Evolutionary conservation across 2,888 invertebrate genomes (phyloP).

Genomic region (Muscina levida): DNA sequence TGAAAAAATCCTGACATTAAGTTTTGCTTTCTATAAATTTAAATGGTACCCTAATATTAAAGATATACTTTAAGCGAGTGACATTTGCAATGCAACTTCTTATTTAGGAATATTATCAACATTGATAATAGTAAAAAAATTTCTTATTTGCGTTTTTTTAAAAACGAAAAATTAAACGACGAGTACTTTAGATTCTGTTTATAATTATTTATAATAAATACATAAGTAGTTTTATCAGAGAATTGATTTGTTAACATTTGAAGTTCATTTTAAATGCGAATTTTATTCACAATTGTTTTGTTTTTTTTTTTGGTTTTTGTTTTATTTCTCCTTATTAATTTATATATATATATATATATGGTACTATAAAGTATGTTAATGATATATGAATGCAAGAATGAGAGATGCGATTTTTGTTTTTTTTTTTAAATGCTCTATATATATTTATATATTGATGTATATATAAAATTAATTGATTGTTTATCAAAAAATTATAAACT

Average conservation of each 20-base stretch:
- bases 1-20: too few species aligned
- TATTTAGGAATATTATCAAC: too few species aligned
- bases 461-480: conserved; percentile 26
- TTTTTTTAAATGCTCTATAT: background rate
- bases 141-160: too few species aligned
- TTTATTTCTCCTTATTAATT: conserved; percentile 44
- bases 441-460: conserved; percentile 4
- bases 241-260: conserved; percentile 65
- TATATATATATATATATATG: conserved; percentile 22
- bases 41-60: too few species aligned
- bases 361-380: background rate
- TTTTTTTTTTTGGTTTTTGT: conserved; percentile 33
- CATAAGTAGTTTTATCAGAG: conserved; percentile 21
- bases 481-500: conserved; percentile 40
- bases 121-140: too few species aligned
- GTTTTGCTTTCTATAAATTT: too few species aligned
- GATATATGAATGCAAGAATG: background rate
- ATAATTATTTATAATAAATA: too few species aligned
- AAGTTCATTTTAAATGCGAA: conserved; percentile 48
- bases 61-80: too few species aligned
- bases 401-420: too few species aligned
- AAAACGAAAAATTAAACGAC: too few species aligned
- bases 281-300: conserved; percentile 48
- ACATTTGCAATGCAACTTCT: too few species aligned
- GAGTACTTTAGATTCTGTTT: too few species aligned